Evolutionary conservation across 2,113 vertebrate species (phyloP).

Genomic region (Melanostigma gelatinosum): DNA sequence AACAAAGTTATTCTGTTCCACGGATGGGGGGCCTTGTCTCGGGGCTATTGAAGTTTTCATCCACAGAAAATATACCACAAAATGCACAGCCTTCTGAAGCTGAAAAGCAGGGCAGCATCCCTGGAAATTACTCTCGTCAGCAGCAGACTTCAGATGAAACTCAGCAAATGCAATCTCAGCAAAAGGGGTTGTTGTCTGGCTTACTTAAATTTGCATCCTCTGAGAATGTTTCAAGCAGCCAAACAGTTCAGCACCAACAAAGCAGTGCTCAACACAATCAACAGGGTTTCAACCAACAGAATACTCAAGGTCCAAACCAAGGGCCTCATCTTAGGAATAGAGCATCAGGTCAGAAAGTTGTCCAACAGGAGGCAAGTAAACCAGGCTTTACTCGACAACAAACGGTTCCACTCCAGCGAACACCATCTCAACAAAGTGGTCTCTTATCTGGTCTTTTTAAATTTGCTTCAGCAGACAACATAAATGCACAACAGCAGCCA

Average conservation of each 20-base stretch:
- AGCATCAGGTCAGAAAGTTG: slow-evolving; percentile 35
- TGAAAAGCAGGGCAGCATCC: slow-evolving; percentile 44
- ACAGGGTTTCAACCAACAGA: slow-evolving; percentile 34
- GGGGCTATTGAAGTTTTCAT: slow-evolving; percentile 83
- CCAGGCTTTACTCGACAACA: slow-evolving; percentile 61
- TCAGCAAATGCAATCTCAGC: slow-evolving; percentile 57
- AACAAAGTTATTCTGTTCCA: slow-evolving; percentile 53
- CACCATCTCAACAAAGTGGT: slow-evolving; percentile 60
- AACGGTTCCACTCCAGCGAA: slow-evolving; percentile 62
- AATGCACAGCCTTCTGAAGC: slow-evolving; percentile 43
- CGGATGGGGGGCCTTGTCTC: slow-evolving; percentile 62
- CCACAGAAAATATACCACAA: slow-evolving; percentile 76
- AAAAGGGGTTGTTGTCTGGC: slow-evolving; percentile 78
- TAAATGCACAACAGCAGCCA: slow-evolving; percentile 49
- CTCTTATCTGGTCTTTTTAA: slow-evolving; percentile 82
- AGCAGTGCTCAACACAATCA: slow-evolving; percentile 26
- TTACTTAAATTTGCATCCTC: slow-evolving; percentile 73
- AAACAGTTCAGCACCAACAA: slow-evolving; percentile 52
- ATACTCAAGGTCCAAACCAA: slow-evolving; percentile 31
- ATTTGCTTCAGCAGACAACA: slow-evolving; percentile 76
- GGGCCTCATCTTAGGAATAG: slow-evolving; percentile 24
- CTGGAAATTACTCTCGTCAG: slow-evolving; percentile 36
- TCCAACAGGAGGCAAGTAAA: slow-evolving; percentile 55
- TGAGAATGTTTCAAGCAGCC: slow-evolving; percentile 67
- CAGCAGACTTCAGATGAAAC: slow-evolving; percentile 40